Percentiles rank a stretch among this genome's conserved stretches.
Conservation (phyloP, 2,113 vertebrate species). For the Carassius carassius region DNA sequence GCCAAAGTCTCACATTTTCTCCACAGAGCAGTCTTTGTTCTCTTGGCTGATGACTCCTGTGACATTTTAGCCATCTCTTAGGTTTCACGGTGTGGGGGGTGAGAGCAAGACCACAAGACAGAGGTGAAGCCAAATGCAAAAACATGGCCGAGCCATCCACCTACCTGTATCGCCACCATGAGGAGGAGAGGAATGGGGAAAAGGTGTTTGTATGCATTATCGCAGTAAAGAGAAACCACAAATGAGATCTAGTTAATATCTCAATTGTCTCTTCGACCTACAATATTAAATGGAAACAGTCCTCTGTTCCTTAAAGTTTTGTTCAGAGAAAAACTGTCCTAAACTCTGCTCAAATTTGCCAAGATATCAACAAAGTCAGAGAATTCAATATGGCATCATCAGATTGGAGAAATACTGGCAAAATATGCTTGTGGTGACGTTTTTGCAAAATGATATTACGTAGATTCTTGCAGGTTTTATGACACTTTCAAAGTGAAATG, state of each 20-base stretch:
- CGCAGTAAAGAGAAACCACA: not conserved
- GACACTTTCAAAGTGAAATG: not conserved
- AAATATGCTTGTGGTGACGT: too few relatives aligned
- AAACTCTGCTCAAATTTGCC: not conserved
- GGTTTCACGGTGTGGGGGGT: conserved; percentile 60
- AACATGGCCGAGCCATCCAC: not conserved
- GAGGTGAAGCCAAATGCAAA: conserved; percentile 33
- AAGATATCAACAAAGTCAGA: not conserved
- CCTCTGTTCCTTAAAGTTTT: not conserved
- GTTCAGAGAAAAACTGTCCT: not conserved
- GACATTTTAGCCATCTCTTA: conserved; percentile 72
- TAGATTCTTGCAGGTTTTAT: not conserved
- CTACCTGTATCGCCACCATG: not conserved
- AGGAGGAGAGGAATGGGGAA: not conserved
- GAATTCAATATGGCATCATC: not conserved
- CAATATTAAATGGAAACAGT: not conserved
- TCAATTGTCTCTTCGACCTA: not conserved
- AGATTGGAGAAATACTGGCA: too few relatives aligned
- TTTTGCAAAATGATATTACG: too few relatives aligned
- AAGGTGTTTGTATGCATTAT: not conserved
- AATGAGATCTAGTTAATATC: not conserved
- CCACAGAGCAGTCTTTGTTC: conserved; percentile 65
- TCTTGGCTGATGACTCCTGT: conserved; percentile 58
- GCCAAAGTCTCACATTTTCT: conserved; percentile 64
- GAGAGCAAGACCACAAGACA: conserved; percentile 53